Evolutionary conservation across 1,140 invertebrate species (phyloP).

Genomic region (Drosophila melanogaster): Release_6_plus_ISO1_MT NT_033777.3:7551001-7551500

Average conservation of each 20-base stretch:
- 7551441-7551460: constrained; percentile 27
- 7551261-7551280: not conserved
- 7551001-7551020: constrained; percentile 21
- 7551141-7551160: not conserved
- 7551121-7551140: constrained; percentile 17
- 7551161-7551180: constrained; percentile 1
- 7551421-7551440: constrained; percentile 25
- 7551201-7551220: constrained; percentile 24
- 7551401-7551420: constrained; percentile 3
- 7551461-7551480: constrained; percentile 37
- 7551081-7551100: constrained; percentile 70
- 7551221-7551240: too few species aligned
- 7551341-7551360: not conserved
- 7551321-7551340: not conserved
- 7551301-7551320: not conserved
- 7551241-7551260: not conserved
- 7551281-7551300: not conserved
- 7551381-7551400: constrained; percentile 26
- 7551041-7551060: constrained; percentile 26
- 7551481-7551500: constrained; percentile 16
- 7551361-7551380: constrained; percentile 2
- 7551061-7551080: constrained; percentile 64
- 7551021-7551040: constrained; percentile 47
- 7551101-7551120: constrained; percentile 61
- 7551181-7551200: constrained; percentile 20